Percentiles rank a stretch among this genome's conserved stretches.
These are phyloP conservation scores for Corythornis cristatus DNA, from an alignment of 2,113 vertebrate genomes.

Conservation along the genomic window DNA sequence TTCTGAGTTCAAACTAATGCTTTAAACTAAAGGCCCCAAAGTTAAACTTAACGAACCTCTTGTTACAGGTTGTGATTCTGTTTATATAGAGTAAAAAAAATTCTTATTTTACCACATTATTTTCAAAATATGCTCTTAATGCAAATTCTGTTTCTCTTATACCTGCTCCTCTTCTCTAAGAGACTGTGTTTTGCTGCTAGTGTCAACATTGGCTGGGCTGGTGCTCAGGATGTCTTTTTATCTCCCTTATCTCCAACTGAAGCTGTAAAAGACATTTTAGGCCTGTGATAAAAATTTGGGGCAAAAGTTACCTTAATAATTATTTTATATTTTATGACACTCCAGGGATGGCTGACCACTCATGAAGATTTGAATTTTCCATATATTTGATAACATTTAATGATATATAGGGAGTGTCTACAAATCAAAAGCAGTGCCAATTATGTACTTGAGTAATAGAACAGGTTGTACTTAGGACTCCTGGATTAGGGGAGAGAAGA, in stretches of 20 bases:
- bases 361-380: not conserved
- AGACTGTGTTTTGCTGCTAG: not conserved
- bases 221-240: not conserved
- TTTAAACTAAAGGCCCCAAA: not conserved
- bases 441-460: not conserved
- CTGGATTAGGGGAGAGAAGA: not conserved
- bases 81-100: not conserved
- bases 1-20: not conserved
- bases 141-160: not conserved
- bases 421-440: not conserved
- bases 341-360: not conserved
- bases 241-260: not conserved
- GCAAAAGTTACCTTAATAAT: not conserved
- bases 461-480: not conserved
- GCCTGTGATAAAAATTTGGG: not conserved
- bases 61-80: not conserved
- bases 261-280: not conserved
- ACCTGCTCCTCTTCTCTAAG: not conserved
- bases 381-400: not conserved
- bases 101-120: not conserved
- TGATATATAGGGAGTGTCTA: not conserved
- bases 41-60: not conserved
- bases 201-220: not conserved
- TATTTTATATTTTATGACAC: not conserved
- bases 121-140: not conserved